Evolutionary conservation across 2,888 invertebrate species (phyloP), one percentile per base, ranked within the genome.

Genomic region (Melieria omissa): DNA sequence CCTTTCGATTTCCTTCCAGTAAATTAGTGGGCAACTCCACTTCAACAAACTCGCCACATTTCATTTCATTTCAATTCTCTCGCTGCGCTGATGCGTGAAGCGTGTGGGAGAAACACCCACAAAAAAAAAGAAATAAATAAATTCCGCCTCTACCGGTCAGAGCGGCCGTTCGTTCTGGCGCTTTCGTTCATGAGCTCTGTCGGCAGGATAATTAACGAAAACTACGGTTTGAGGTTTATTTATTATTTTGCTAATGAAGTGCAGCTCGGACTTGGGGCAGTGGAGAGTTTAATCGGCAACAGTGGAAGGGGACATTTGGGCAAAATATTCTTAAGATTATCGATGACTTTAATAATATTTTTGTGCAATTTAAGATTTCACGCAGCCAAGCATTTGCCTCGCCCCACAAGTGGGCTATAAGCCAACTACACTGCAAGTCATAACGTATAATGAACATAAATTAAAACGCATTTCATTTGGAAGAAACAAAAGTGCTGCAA

Each of bases 381-480:
- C 14, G 4, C 14, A 8, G 52, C 4, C 5, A 52, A 52, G 14
- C 45, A 63, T 63, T 16, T 16, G 16, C 16, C 47, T 63, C 47
- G 16, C 45, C 67, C 78, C 78, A 80, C 81, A 80, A 80, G 76
- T 76, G 77, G 52, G 12, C 14, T n/a, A 52, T 77, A 78, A 79
- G 81, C 79, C 77, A 80, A 75, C 78, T 76, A 79, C 74, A 79
- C 52, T 45, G 41, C 73, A 78, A 73, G 75, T 78, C 80, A 76
- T 78, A 77, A 80, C 80, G 78, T 78, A 75, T 75, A 78, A 76
- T 73, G 76, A 73, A 67, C 81, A 83, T 83, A 83, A 83, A 83
- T 83, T 81, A 79, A 80, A 81, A 70, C 79, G 81, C 79, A 83
- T 81, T 82, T 83, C 82, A 83, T 78, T 83, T 82, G 83, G 83